phyloP scores from a whole-genome alignment of 2,113 vertebrate species.

The Neogale vison region DNA sequence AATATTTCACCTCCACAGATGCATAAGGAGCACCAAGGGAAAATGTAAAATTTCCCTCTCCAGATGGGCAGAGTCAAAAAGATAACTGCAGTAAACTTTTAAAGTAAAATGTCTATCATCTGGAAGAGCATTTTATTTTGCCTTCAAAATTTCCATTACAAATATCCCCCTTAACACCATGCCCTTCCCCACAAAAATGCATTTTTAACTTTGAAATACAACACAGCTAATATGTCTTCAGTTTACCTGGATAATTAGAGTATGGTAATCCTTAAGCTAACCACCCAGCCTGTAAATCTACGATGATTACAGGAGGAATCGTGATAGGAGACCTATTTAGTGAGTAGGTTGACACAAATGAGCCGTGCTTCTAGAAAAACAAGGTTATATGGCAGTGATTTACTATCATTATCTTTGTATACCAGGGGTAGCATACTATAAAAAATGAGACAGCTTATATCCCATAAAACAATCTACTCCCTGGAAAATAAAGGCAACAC shows the following conservation, averaged over 20 bases:
- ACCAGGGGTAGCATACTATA: background rate
- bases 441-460: constrained; percentile 16
- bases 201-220: constrained; percentile 48
- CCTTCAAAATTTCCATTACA: constrained; percentile 40
- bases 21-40: background rate
- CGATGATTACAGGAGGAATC: background rate
- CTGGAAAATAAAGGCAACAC: constrained; percentile 58
- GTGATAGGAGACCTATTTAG: background rate
- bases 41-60: background rate
- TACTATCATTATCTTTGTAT: constrained; percentile 32
- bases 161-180: background rate
- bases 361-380: constrained; percentile 5
- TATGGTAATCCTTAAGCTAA: background rate
- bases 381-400: constrained; percentile 50
- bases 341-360: background rate
- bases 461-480: constrained; percentile 36
- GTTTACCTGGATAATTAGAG: background rate
- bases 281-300: background rate
- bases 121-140: constrained; percentile 37
- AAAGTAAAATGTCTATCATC: background rate
- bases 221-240: background rate
- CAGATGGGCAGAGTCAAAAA: background rate
- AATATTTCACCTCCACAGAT: background rate
- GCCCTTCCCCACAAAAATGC: background rate
- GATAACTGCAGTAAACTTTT: constrained; percentile 13